A percentile compares a stretch with the other conserved stretches of the same genome.
phyloP scores from a whole-genome alignment of 1,140 invertebrate genomes.

The Ectropis grisescens region DNA sequence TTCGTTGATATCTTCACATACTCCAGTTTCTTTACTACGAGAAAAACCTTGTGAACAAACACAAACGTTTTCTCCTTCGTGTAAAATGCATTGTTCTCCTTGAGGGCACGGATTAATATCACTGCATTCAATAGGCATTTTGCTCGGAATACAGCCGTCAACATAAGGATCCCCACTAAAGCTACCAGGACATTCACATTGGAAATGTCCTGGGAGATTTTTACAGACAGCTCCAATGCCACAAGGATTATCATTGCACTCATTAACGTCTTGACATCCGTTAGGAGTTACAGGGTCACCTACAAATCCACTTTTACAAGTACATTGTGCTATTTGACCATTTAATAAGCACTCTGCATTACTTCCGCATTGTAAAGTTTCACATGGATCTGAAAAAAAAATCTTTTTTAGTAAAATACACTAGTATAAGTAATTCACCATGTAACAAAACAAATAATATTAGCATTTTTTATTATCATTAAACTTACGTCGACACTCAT shows the following conservation, averaged over 20 bases:
- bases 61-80: constrained; percentile 85
- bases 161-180: constrained; percentile 78
- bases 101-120: constrained; percentile 81
- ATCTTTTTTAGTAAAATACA: background rate
- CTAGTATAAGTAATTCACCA: no score
- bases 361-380: constrained; percentile 85
- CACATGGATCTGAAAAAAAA: constrained; percentile 85
- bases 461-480: constrained; percentile 2
- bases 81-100: constrained; percentile 87
- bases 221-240: constrained; percentile 86
- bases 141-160: constrained; percentile 78
- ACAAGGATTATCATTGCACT: constrained; percentile 86
- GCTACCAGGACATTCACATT: constrained; percentile 88
- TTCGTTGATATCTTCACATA: constrained; percentile 91
- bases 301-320: constrained; percentile 84
- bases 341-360: constrained; percentile 92
- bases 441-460: constrained; percentile 1
- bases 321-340: constrained; percentile 85
- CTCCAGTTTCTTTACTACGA: constrained; percentile 77
- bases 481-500: constrained; percentile 89
- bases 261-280: constrained; percentile 90
- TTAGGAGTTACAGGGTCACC: constrained; percentile 75
- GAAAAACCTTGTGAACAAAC: constrained; percentile 89
- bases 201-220: constrained; percentile 88
- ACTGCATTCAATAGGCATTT: constrained; percentile 76